Evolutionary conservation across 2,113 vertebrate species (phyloP).

Genomic region (Maccullochella peelii): DNA sequence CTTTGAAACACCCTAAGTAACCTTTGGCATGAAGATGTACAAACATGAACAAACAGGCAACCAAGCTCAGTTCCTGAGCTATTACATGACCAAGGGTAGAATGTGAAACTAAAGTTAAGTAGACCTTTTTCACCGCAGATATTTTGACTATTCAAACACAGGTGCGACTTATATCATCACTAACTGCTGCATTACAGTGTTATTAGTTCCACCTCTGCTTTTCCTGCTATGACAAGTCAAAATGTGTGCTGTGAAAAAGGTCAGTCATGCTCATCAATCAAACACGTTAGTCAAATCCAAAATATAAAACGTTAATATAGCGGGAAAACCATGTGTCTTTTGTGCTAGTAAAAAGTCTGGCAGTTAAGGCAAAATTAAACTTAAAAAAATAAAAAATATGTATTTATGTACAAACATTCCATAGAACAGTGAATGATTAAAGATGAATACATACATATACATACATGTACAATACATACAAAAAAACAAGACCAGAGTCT

Average conservation of each 20-base stretch:
- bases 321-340: no score
- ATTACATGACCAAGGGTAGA: background rate
- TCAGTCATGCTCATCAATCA: no score
- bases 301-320: no score
- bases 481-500: no score
- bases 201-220: background rate
- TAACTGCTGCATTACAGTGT: background rate
- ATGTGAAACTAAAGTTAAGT: background rate
- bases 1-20: slow-evolving; percentile 12
- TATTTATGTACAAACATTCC: no score
- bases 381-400: no score
- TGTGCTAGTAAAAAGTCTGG: no score
- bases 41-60: background rate
- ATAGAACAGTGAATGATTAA: background rate
- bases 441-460: background rate
- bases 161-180: background rate
- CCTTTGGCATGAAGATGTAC: slow-evolving; percentile 17
- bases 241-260: background rate
- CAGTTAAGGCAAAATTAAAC: no score
- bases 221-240: background rate
- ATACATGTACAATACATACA: no score
- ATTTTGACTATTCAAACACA: background rate
- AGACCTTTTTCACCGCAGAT: background rate
- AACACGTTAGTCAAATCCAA: no score
- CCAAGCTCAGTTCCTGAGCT: background rate